Conservation (phyloP, 2,113 vertebrate species). For the Centropus unirufus region DNA sequence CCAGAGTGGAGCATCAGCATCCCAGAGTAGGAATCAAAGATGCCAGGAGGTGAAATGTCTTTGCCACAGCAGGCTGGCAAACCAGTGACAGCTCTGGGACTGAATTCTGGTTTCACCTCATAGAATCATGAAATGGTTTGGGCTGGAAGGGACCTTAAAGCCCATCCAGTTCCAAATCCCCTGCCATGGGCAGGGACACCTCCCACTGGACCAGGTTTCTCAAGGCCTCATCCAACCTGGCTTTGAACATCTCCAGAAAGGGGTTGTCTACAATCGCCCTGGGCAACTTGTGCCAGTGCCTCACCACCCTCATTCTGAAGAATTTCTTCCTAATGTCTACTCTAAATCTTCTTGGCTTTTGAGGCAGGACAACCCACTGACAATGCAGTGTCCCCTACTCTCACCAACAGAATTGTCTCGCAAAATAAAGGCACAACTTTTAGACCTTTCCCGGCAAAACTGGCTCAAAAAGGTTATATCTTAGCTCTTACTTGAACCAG, state of each 20-base stretch:
- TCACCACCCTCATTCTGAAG: too few species aligned
- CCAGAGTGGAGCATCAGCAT: neutral
- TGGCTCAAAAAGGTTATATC: neutral
- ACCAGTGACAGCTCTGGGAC: neutral
- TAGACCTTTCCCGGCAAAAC: neutral
- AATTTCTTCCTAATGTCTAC: too few species aligned
- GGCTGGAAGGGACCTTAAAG: too few species aligned
- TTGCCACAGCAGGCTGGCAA: neutral
- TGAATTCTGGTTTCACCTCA: neutral
- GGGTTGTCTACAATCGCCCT: too few species aligned
- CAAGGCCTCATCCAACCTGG: too few species aligned
- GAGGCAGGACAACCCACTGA: neutral
- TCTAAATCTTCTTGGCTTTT: neutral
- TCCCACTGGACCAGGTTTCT: too few species aligned
- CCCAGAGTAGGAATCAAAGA: neutral
- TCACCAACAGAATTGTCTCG: neutral
- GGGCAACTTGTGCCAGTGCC: too few species aligned
- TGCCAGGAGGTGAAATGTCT: neutral
- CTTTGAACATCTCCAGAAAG: too few species aligned
- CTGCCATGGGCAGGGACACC: too few species aligned
- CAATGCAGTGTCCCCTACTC: neutral
- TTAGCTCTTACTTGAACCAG: neutral
- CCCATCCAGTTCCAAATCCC: too few species aligned
- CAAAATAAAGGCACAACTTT: neutral
- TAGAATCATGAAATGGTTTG: too few species aligned